These are phyloP conservation scores for Drosophila acutilabella DNA, from an alignment of 2,888 invertebrate genomes.

Conservation along the genomic window DNA sequence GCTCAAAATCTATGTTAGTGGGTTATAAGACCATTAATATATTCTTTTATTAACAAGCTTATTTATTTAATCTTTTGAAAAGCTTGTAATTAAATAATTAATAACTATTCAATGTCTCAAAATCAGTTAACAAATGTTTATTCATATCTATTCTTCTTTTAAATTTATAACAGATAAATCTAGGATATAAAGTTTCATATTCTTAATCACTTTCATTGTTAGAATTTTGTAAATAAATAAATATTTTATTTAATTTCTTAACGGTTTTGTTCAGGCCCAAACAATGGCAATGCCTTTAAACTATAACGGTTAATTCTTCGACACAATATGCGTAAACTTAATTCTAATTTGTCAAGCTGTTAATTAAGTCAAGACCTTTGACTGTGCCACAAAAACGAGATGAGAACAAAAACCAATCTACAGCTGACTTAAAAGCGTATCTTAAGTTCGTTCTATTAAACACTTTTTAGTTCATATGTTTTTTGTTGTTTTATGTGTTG, in stretches of 20 bases:
- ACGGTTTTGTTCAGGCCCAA: conserved; percentile 1
- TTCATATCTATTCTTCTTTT: neutral
- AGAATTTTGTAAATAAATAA: neutral
- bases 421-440: conserved; percentile 36
- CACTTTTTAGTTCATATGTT: conserved; percentile 11
- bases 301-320: conserved; percentile 7
- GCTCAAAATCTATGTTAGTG: neutral
- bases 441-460: conserved; percentile 15
- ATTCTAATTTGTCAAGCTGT: conserved; percentile 10
- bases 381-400: neutral
- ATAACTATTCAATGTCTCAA: neutral
- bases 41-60: conserved; percentile 1
- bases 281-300: neutral
- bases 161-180: neutral
- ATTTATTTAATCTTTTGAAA: neutral
- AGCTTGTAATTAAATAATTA: neutral
- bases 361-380: conserved; percentile 4
- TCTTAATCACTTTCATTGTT: neutral
- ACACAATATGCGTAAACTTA: conserved; percentile 4
- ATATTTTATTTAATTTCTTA: conserved; percentile 1
- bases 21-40: neutral
- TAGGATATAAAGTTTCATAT: neutral
- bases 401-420: neutral
- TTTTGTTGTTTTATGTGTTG: conserved; percentile 12
- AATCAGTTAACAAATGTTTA: neutral